Base-by-base conservation (phyloP, 2,888 invertebrate species). In the Colletes collaris region DNA sequence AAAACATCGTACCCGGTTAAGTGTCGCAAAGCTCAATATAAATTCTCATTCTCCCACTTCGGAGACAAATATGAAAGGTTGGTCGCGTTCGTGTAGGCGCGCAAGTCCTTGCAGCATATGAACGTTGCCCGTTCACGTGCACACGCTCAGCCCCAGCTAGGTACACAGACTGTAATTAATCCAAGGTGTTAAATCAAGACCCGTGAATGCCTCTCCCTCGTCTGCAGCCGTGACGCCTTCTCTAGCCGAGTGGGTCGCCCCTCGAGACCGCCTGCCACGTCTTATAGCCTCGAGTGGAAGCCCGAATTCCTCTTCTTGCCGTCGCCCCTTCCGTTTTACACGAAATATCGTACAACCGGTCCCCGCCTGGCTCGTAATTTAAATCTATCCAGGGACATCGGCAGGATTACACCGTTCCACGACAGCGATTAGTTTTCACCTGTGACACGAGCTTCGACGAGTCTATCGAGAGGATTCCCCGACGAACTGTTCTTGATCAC, bases 181-280 rank as follows among this genome's bases (percentile, higher is more conserved):
- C 90, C 90, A 80, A 90, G 89, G 88, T 90, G 91, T 91, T 91
- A 90, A 92, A 90, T 91, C 90, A 90, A 89, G 89, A 82, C 89
- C 76, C 83, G 86, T 88, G 89, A 89, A 91, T 90, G 84, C 87
- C 52, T 79, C 79, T 76, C 81, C 82, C 81, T 75, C 80, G 79
- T 83, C 69, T 82, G 60, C 81, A 86, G 84, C 82, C 86, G 83
- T 87, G 86, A 86, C 87, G 87, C 82, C 84, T 87, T 86, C 87
- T 84, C 84, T 81, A 87, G 85, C 83, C 74, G 85, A 86, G 85
- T 85, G 81, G 83, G 81, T 84, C 86, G 81, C 83, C 84, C 76
- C 86, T 81, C 68, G 86, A 85, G 83, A 87, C 82, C 83, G 75
- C 85, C 86, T 81, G 83, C 82, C 81, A 85, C 84, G 83, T 85